Percentiles rank a stretch among this genome's conserved stretches.
These are phyloP conservation scores for Casuarius casuarius DNA, from an alignment of 2,113 vertebrate species.

Conservation along the genomic window DNA sequence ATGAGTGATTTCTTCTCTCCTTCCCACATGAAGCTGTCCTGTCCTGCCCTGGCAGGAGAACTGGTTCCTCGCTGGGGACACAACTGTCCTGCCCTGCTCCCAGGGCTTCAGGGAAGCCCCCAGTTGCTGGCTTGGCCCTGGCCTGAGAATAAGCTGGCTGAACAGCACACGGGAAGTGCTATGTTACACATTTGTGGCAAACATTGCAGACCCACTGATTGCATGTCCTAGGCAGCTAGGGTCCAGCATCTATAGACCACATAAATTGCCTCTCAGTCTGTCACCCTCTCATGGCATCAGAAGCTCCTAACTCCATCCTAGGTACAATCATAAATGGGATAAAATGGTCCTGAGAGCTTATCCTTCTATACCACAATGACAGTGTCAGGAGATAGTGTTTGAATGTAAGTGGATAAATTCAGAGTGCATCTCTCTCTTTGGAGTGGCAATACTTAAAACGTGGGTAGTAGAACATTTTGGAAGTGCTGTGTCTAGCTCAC, in stretches of 20 bases:
- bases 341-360: background rate
- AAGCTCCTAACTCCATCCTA: background rate
- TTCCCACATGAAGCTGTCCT: background rate
- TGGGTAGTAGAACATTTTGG: background rate
- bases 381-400: background rate
- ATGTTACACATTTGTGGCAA: background rate
- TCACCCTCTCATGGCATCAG: background rate
- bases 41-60: background rate
- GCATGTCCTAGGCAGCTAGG: background rate
- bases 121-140: background rate
- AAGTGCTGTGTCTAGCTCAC: background rate
- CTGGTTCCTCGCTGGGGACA: fast-evolving
- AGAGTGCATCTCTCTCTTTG: background rate
- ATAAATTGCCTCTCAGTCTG: background rate
- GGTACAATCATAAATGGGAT: background rate
- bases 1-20: background rate
- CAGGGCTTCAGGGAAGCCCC: background rate
- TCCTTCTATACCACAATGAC: background rate
- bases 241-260: background rate
- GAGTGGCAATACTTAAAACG: background rate
- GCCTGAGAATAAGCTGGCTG: background rate
- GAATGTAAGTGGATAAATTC: background rate
- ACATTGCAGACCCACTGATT: background rate
- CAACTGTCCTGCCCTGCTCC: background rate
- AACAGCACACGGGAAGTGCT: background rate